These are phyloP conservation scores for Cottus gobio DNA, from an alignment of 2,113 vertebrate species.

Conservation along the genomic window DNA sequence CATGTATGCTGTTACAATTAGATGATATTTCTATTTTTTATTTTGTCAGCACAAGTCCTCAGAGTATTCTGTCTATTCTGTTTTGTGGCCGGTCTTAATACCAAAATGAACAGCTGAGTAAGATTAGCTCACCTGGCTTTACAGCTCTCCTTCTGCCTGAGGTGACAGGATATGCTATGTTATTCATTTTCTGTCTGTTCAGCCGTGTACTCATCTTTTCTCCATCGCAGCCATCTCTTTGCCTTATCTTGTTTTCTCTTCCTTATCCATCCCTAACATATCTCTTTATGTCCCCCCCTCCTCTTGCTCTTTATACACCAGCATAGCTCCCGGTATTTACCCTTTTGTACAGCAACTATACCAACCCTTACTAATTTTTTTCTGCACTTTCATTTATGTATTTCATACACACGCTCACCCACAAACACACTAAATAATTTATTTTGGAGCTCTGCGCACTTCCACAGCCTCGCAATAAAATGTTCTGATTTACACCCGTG, in stretches of 20 bases:
- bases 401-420: background rate
- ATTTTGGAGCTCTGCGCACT: constrained; percentile 25
- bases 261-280: background rate
- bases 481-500: constrained; percentile 21
- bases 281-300: constrained; percentile 10
- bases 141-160: constrained; percentile 26
- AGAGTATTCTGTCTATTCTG: background rate
- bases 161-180: constrained; percentile 42
- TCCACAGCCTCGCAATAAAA: constrained; percentile 17
- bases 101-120: constrained; percentile 16
- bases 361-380: constrained; percentile 19
- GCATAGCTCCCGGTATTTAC: background rate
- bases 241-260: background rate
- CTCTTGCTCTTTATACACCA: constrained; percentile 4
- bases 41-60: constrained; percentile 14
- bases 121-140: constrained; percentile 31
- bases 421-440: constrained; percentile 60
- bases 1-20: background rate
- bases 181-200: constrained; percentile 1
- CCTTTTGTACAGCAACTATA: background rate
- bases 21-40: background rate
- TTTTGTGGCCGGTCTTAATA: constrained; percentile 10
- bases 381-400: constrained; percentile 23
- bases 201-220: constrained; percentile 16
- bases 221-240: background rate